Evolutionary conservation across 1,140 invertebrate genomes (phyloP), one percentile per base, ranked within the genome.

Genomic region (Delia radicum): DNA sequence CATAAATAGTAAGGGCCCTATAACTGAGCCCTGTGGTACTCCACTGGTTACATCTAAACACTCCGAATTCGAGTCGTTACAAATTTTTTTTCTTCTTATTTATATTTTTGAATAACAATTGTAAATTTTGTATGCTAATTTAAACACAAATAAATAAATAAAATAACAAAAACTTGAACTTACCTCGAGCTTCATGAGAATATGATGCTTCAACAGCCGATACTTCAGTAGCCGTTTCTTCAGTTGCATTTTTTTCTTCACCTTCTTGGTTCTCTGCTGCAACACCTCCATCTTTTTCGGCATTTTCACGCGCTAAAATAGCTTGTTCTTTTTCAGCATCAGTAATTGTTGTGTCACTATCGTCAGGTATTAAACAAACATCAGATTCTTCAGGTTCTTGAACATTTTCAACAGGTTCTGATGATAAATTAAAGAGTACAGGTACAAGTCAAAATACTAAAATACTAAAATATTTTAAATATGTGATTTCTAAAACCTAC

Each of bases 321-420:
- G 89, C 89, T 48, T 88, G 87, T 72, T 90, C 90, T 77, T 90
- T 91, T 79, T 91, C 90, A 2, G 89, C 90, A 76, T 91, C 89
- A 2, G 90, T 89, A 46, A 90, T 89, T 77, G 91, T 90, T 15
- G 89, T 87, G 80, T 91, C 90, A 0, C 89, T 90, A 65, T 85
- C 83, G 55, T 85, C 84, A 10, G 84, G 84, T 73, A 85, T 85
- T 5, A 85, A 81, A 24, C 84, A 85, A 72, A 85, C 82, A 74
- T 85, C 84, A 0, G 83, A 85, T 71, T 85, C 83, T 63, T 85
- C 83, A 0, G 83, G 83, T 48, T 85, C 83, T 55, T 85, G 73
- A 0, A 85, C 83, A 75, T 85, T 85, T 26, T 85, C 83, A 15
- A 85, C 83, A 10, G 82, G 81, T 29, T 82, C 81, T 27, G 26